Evolutionary conservation across 1,140 invertebrate species (phyloP).

Genomic region (Platyscapa corneri): DNA sequence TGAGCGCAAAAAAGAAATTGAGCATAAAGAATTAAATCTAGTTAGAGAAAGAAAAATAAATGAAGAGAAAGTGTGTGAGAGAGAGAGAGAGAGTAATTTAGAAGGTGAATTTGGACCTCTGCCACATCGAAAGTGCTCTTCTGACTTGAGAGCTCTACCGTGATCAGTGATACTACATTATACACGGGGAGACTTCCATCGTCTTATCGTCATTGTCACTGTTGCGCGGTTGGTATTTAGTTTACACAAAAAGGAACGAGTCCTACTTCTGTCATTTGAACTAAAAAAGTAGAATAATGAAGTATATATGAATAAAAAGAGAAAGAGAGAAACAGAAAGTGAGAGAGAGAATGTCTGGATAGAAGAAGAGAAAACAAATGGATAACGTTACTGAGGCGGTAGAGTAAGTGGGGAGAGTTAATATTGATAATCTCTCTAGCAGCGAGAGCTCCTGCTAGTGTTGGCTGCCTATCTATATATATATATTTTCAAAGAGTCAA

Average conservation of each 20-base stretch:
- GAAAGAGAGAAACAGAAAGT: conserved; percentile 24
- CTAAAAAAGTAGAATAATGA: not conserved
- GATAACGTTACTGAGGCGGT: conserved; percentile 55
- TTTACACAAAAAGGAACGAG: conserved; percentile 4
- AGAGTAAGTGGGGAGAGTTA: conserved; percentile 60
- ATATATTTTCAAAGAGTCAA: not conserved
- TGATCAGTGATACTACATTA: conserved; percentile 73
- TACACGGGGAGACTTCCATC: conserved; percentile 45
- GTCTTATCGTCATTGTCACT: conserved; percentile 34
- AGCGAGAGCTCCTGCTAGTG: conserved; percentile 9
- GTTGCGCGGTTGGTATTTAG: conserved; percentile 63
- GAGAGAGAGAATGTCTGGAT: conserved; percentile 35
- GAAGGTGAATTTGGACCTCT: conserved; percentile 70
- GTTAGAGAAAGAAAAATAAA: not conserved
- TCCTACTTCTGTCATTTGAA: not conserved
- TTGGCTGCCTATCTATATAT: not conserved
- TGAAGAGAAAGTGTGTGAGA: not conserved
- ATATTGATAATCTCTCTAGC: conserved; percentile 70
- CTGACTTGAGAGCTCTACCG: conserved; percentile 70
- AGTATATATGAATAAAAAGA: not conserved
- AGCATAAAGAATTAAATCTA: too few relatives aligned
- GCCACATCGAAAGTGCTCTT: conserved; percentile 70
- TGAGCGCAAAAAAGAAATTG: not conserved
- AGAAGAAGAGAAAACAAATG: conserved; percentile 63
- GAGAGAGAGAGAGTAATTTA: conserved; percentile 32